phyloP scores from a whole-genome alignment of 2,113 vertebrate genomes.

The Pelecanoides urinatrix region DNA sequence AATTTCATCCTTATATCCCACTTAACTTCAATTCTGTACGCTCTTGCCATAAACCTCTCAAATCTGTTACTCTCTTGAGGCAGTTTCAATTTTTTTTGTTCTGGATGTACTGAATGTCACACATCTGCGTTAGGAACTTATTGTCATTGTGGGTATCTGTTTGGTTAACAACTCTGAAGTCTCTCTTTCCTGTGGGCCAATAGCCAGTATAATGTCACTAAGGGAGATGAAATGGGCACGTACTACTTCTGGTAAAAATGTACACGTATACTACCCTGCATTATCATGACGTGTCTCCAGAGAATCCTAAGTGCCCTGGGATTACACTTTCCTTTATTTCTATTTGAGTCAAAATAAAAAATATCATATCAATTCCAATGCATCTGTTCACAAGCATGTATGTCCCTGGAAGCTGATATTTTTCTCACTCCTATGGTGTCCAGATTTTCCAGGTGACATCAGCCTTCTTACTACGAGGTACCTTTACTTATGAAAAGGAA shows the following conservation, averaged over 20 bases:
- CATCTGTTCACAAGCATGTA: not conserved
- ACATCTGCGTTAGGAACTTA: not conserved
- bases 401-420: not conserved
- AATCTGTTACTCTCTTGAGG: not conserved
- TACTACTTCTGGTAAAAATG: not conserved
- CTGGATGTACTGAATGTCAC: not conserved
- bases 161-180: not conserved
- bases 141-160: not conserved
- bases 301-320: not conserved
- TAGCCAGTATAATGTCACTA: not conserved
- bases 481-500: not conserved
- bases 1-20: not conserved
- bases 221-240: not conserved
- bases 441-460: not conserved
- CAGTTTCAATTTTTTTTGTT: not conserved
- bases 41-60: not conserved
- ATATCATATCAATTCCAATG: not conserved
- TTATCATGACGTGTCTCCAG: not conserved
- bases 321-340: not conserved
- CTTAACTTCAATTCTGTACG: not conserved
- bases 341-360: not conserved
- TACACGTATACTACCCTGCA: not conserved
- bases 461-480: not conserved
- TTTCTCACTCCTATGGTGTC: not conserved
- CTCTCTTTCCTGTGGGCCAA: not conserved